Base-by-base conservation (phyloP, 2,113 vertebrate species). In the Mesoclemmys tuberculata region DNA sequence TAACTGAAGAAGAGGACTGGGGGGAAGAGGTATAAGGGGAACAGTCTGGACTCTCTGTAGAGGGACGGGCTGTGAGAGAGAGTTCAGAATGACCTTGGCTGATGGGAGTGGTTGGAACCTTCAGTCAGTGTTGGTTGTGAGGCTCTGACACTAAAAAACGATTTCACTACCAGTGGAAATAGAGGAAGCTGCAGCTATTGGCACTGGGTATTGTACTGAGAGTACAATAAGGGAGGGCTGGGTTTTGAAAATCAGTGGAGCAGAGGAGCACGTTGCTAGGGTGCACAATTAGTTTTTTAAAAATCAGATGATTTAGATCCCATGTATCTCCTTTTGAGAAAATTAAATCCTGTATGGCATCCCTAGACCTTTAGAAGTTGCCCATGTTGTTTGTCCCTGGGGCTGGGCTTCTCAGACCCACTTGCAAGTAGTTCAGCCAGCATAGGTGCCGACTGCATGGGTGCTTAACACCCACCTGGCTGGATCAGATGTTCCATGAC, bases 11-110 rank as follows among this genome's bases (percentile, higher is more conserved):
- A 29, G 75, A 0, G 1, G n/a, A 51, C 90, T 85, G 31, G 7
- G 18, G 35, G 21, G 64, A 51, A 31, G n/a, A 38, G n/a, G 8
- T 22, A 71, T 68, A 74, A 74, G 58, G 85, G 38, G 19, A 58
- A 35, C 81, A 93, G 77, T 82, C 51, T 38, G 83, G 6, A 87
- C 64, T 92, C 94, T 46, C 68, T 84, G 56, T 79, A 29, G 81
- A 61, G 27, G 75, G 68, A 10, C 87, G 48, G 58, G 64, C 79
- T 79, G 12, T 89, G 75, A 51, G 4, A 10, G 92, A 82, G 82
- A 31, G 51, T n/a, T 93, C 56, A 44, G 91, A 48, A 55, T 56
- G 89, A 92, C 78, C 44, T 92, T 97, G 84, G 48, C 4, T 2
- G 5, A 52, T 35, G 55, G 84, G 56, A 31, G 78, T 44, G 12